A percentile compares a stretch with the other conserved stretches of the same genome.
phyloP scores from a whole-genome alignment of 2,888 invertebrate genomes.

The Mactromeris polynyma region DNA sequence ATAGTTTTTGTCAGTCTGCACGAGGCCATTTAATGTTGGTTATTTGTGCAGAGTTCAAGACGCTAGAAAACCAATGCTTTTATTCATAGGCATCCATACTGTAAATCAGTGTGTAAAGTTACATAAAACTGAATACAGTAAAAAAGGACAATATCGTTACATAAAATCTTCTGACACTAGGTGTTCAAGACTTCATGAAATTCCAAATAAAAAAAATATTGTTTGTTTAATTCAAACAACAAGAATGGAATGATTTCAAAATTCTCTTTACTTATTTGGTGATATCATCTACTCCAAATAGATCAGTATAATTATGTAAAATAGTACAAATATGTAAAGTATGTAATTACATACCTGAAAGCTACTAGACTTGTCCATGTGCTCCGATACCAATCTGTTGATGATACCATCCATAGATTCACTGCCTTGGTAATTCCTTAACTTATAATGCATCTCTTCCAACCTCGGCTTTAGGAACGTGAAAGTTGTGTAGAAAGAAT shows the following conservation, averaged over 20 bases:
- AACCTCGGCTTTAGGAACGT: slow-evolving; percentile 78
- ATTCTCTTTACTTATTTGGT: too few species aligned
- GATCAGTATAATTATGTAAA: too few species aligned
- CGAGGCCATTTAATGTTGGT: neutral
- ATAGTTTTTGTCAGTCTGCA: neutral
- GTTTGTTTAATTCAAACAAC: too few species aligned
- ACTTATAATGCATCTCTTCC: slow-evolving; percentile 78
- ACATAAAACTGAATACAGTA: neutral
- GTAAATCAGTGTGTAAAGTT: neutral
- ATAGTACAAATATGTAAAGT: neutral
- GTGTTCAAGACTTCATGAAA: too few species aligned
- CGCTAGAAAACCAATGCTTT: neutral
- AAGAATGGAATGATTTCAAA: too few species aligned
- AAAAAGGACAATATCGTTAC: neutral
- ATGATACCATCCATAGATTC: slow-evolving; percentile 81
- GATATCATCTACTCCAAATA: too few species aligned
- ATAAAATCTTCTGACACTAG: too few species aligned
- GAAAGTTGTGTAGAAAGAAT: slow-evolving; percentile 82
- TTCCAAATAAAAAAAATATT: too few species aligned
- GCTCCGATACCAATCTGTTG: slow-evolving; percentile 68
- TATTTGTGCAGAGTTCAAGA: neutral
- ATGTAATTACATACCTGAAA: slow-evolving; percentile 57
- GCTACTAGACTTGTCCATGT: slow-evolving; percentile 64
- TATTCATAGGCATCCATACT: too few species aligned
- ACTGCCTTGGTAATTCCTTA: slow-evolving; percentile 73